These are phyloP conservation scores for Drosophila obscura DNA, from an alignment of 1,140 invertebrate species.

Conservation along the genomic window DNA sequence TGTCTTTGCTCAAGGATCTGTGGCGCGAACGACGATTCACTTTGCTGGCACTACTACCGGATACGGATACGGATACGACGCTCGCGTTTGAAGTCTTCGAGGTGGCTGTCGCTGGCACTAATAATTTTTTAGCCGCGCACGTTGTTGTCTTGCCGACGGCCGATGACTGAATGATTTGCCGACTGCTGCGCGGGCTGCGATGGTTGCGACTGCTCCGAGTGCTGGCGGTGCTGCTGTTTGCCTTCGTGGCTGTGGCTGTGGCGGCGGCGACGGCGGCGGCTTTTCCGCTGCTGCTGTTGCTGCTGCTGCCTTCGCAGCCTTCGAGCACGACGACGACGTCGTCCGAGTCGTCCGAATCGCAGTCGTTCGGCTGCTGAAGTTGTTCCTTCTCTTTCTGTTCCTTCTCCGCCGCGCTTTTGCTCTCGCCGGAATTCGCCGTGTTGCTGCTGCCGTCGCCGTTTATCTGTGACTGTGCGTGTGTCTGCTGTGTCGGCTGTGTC, in stretches of 20 bases:
- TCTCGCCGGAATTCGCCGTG: slow-evolving; percentile 72
- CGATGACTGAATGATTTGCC: slow-evolving; percentile 82
- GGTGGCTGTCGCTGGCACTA: slow-evolving; percentile 1
- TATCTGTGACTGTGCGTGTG: slow-evolving; percentile 17
- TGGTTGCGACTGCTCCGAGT: slow-evolving; percentile 60
- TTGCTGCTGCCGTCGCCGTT: slow-evolving; percentile 52
- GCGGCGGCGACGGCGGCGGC: slow-evolving; percentile 39
- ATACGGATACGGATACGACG: slow-evolving; percentile 15
- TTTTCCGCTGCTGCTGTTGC: slow-evolving; percentile 35
- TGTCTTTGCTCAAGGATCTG: slow-evolving; percentile 75
- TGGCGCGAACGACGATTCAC: slow-evolving; percentile 72
- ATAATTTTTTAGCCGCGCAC: slow-evolving; percentile 76
- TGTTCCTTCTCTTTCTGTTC: slow-evolving; percentile 49
- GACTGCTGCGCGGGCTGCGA: slow-evolving; percentile 66
- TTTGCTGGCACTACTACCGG: slow-evolving; percentile 82
- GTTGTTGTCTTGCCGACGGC: slow-evolving; percentile 83
- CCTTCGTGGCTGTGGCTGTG: slow-evolving; percentile 7
- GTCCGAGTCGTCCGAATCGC: slow-evolving; percentile 66
- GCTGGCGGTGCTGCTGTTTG: slow-evolving; percentile 16
- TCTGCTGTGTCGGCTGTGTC: no score
- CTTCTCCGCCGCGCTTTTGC: slow-evolving; percentile 37
- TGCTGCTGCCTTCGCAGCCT: slow-evolving; percentile 59
- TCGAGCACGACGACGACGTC: slow-evolving; percentile 76
- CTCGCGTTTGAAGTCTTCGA: slow-evolving; percentile 11
- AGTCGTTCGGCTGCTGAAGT: slow-evolving; percentile 42